Evolutionary conservation across 1,140 invertebrate species (phyloP).

Genomic region (Zelostemma sp.): DNA sequence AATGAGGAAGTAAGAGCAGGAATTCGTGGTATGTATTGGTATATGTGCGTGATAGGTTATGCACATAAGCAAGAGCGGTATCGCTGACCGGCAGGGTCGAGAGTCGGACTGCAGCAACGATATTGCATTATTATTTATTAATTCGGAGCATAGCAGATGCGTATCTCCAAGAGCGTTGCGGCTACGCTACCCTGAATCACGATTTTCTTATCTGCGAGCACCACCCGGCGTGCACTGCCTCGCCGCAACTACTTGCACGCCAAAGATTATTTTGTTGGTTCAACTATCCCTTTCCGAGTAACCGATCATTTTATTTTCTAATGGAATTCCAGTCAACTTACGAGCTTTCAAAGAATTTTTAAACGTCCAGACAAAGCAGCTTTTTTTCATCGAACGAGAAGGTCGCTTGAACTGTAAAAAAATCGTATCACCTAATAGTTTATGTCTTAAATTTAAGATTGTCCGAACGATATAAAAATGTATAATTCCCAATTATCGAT

Average conservation of each 20-base stretch:
- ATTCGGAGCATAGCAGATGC: conserved; percentile 65
- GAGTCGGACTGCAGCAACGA: conserved; percentile 51
- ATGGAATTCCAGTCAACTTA: conserved; percentile 21
- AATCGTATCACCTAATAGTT: too few relatives aligned
- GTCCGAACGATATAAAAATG: too few relatives aligned
- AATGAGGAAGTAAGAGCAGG: not conserved
- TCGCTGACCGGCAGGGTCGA: conserved; percentile 53
- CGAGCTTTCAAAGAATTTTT: too few relatives aligned
- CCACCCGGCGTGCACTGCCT: conserved; percentile 46
- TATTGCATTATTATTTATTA: conserved; percentile 71
- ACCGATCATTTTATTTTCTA: conserved; percentile 26
- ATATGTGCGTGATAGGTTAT: conserved; percentile 19
- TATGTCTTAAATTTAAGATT: too few relatives aligned
- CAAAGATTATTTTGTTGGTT: conserved; percentile 43
- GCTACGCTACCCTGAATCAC: conserved; percentile 58
- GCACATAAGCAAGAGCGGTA: conserved; percentile 20
- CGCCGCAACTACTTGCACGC: conserved; percentile 42
- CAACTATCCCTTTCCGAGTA: not conserved
- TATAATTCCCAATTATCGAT: too few relatives aligned
- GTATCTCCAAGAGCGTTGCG: conserved; percentile 57
- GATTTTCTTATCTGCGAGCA: conserved; percentile 63
- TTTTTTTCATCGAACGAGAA: too few relatives aligned
- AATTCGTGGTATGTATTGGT: not conserved
- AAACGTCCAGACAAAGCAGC: too few relatives aligned
- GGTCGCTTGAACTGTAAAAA: too few relatives aligned